Base-by-base conservation (phyloP, 1,140 invertebrate genomes). In the Apolygus lucorum region DNA sequence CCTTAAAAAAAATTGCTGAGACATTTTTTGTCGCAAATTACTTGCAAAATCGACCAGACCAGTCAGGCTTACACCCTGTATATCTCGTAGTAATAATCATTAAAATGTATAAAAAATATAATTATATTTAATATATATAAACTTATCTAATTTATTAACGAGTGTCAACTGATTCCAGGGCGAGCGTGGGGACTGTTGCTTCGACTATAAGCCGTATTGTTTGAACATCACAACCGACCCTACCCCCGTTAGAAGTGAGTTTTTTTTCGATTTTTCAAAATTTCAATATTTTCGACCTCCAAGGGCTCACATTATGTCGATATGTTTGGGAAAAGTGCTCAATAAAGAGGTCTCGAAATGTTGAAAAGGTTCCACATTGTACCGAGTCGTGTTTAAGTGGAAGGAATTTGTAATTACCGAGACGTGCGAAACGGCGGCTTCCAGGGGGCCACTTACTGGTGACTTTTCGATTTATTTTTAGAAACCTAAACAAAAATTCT, bases 191-290 rank as follows among this genome's bases (percentile, higher is more conserved):
- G 91, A 93, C 76, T 96, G 93, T 76, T 96, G 94, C 77, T 93
- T 93, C 0, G 94, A 97, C 78, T 96, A 88, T 78, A 85, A 81
- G 77, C 80, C 81, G 0, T 83, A 85, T 63, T 96, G 93, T 76
- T 79, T 82, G 65, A 85, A 86, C 13, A 76, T 80, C 27, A 25
- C 67, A 1, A 1, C 22, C 11, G 54, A 54, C 27, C 2, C 54
- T 26, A 49, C 27, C 4, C 28, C 49, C n/a, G 8, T 11, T 21
- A 26, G 11, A 63, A 63, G 59, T 63, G 34, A 42, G 34, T 42
- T 8, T 42, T 42, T 8, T 42, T 42, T 42, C 17, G 17, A 42
- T 42, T 42, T 4, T 8, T 42, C 34, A 17, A 42, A 42, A 42
- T 42, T 42, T 42, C 34, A 42, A 42, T 42, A 4, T 42, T 42